Conservation (phyloP, 2,113 vertebrate species). For the Pipa parva region DNA sequence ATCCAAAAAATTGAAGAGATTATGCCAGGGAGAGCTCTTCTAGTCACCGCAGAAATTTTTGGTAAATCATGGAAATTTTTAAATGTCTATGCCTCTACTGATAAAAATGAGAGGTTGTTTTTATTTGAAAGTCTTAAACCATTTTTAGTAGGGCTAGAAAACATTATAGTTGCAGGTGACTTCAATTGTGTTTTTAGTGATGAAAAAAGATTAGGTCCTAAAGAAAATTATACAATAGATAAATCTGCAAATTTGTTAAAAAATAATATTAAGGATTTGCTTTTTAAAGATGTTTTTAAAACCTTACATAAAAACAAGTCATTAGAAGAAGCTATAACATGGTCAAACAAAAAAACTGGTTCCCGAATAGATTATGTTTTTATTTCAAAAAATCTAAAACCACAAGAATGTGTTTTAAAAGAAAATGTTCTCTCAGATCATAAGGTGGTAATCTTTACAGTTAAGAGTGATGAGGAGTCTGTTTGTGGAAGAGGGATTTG, state of each 20-base stretch:
- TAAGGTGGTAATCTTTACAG: not conserved
- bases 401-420: not conserved
- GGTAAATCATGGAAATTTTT: not conserved
- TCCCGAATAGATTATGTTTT: not conserved
- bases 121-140: too few species aligned
- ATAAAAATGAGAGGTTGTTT: not conserved
- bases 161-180: not conserved
- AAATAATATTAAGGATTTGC: not conserved
- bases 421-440: not conserved
- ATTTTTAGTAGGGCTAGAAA: too few species aligned
- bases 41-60: not conserved
- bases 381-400: not conserved
- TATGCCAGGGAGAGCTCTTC: not conserved
- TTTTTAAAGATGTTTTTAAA: not conserved
- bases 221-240: not conserved
- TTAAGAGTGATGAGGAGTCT: not conserved
- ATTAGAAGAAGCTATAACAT: not conserved
- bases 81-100: not conserved
- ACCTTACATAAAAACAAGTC: not conserved
- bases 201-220: not conserved
- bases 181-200: not conserved
- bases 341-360: not conserved
- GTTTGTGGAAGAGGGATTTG: not conserved
- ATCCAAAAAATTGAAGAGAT: not conserved
- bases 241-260: not conserved